Evolutionary conservation across 2,888 invertebrate species (phyloP).

Genomic region (Leptothorax acervorum): DNA sequence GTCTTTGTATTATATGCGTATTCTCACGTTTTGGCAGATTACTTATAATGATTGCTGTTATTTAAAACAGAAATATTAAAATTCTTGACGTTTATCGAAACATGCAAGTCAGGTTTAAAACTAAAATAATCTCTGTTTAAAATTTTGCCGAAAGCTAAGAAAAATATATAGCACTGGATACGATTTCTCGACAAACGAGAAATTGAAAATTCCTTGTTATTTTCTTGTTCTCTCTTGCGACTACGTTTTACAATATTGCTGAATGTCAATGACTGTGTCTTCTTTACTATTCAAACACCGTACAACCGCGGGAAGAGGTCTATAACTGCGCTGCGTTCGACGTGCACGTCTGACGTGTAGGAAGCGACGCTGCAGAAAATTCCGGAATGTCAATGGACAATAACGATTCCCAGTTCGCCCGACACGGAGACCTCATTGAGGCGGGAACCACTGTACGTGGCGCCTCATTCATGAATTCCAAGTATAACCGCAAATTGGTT

Average conservation of each 20-base stretch:
- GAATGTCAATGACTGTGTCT: constrained; percentile 3
- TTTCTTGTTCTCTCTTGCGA: background rate
- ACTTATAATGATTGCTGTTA: background rate
- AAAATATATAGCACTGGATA: background rate
- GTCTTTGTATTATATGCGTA: background rate
- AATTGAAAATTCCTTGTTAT: background rate
- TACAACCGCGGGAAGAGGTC: background rate
- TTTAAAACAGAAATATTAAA: background rate
- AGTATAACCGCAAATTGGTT: constrained; percentile 62
- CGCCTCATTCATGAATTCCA: constrained; percentile 65
- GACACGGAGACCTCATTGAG: constrained; percentile 58
- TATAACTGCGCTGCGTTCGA: constrained; percentile 27
- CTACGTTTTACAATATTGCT: background rate
- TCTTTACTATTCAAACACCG: constrained; percentile 23
- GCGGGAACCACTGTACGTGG: constrained; percentile 45
- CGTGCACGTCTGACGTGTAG: constrained; percentile 26
- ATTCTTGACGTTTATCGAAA: background rate
- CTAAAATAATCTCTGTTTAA: background rate
- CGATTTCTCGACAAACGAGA: background rate
- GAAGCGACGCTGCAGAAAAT: constrained; percentile 46
- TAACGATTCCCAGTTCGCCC: constrained; percentile 41
- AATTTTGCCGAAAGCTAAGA: background rate
- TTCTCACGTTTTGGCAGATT: background rate
- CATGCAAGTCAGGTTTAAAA: background rate
- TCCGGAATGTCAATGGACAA: constrained; percentile 48